Percentiles rank a stretch among this genome's conserved stretches.
Evolutionary conservation across 92 coral and sea anemone genomes (phyloP).

Genomic region (Epizoanthus fatuus): DNA sequence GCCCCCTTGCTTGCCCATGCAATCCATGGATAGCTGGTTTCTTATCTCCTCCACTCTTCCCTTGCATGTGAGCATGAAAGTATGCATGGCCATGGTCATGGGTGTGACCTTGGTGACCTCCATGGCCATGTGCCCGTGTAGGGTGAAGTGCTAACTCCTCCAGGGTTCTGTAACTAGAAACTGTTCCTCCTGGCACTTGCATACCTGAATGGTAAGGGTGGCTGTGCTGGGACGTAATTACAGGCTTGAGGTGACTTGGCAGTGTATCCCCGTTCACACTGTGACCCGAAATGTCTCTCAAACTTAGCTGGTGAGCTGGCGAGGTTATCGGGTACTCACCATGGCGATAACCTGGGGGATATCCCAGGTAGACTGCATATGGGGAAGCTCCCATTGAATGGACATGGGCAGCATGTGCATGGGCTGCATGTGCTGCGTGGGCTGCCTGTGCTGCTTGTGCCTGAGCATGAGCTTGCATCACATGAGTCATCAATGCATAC

Average conservation of each 20-base stretch:
- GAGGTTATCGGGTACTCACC: conserved; percentile 71
- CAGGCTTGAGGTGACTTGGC: conserved; percentile 74
- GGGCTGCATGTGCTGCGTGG: conserved; percentile 30
- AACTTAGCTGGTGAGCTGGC: conserved; percentile 63
- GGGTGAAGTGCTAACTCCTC: conserved; percentile 60
- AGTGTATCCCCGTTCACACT: conserved; percentile 80
- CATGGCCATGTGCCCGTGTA: conserved; percentile 7
- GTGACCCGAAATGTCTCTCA: conserved; percentile 73
- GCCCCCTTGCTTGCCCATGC: conserved; percentile 44
- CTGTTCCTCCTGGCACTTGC: conserved; percentile 38
- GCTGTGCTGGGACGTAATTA: conserved; percentile 62
- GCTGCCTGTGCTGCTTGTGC: conserved; percentile 59
- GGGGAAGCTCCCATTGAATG: conserved; percentile 44
- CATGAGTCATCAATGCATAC: conserved; percentile 61
- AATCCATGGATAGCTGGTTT: conserved; percentile 40
- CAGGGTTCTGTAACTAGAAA: conserved; percentile 55
- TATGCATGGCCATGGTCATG: conserved; percentile 44
- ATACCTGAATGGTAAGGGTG: conserved; percentile 45
- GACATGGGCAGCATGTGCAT: conserved; percentile 60
- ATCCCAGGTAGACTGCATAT: conserved; percentile 58
- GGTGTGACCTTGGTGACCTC: conserved; percentile 44
- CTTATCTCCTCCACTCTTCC: conserved; percentile 37
- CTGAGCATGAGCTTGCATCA: conserved; percentile 66
- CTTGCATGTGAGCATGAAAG: conserved; percentile 27
- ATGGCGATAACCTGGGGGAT: conserved; percentile 56